Evolutionary conservation across 35 echinoderm and acorn worm species (phyloP).

Genomic region (Stichopus chloronotus): DNA sequence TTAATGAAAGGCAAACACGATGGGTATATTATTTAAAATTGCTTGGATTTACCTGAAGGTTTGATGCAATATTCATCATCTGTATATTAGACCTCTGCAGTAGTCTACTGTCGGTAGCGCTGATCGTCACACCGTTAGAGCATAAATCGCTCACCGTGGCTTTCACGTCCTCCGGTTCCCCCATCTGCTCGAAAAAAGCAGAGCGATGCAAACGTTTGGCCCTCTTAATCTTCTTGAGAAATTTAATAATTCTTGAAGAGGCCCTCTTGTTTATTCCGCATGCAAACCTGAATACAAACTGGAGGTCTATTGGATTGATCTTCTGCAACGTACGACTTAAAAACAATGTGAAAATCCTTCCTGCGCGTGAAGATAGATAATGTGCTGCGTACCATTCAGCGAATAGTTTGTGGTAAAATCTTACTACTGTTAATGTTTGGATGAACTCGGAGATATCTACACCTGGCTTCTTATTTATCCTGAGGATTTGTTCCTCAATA

Average conservation of each 20-base stretch:
- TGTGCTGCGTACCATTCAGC: slow-evolving; percentile 7
- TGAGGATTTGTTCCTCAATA: not conserved
- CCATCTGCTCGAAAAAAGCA: not conserved
- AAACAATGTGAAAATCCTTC: not conserved
- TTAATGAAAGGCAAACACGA: no score
- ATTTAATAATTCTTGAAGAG: not conserved
- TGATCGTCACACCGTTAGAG: not conserved
- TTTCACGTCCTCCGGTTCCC: not conserved
- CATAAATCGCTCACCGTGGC: not conserved
- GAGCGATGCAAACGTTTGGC: not conserved
- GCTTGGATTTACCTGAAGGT: not conserved
- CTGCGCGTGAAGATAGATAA: not conserved
- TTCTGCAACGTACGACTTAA: not conserved
- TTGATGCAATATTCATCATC: not conserved
- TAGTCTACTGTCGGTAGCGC: not conserved
- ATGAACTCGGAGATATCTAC: not conserved
- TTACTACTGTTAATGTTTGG: not conserved
- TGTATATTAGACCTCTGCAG: not conserved
- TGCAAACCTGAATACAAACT: slow-evolving; percentile 12
- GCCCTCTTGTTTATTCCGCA: not conserved
- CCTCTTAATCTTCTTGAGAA: not conserved
- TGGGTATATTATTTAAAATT: no score
- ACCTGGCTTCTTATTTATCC: not conserved
- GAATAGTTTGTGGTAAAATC: slow-evolving; percentile 9
- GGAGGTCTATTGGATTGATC: not conserved